Evolutionary conservation across 2,113 vertebrate genomes (phyloP), one percentile per base, ranked within the genome.

Genomic region (Spilogale gracilis): DNA sequence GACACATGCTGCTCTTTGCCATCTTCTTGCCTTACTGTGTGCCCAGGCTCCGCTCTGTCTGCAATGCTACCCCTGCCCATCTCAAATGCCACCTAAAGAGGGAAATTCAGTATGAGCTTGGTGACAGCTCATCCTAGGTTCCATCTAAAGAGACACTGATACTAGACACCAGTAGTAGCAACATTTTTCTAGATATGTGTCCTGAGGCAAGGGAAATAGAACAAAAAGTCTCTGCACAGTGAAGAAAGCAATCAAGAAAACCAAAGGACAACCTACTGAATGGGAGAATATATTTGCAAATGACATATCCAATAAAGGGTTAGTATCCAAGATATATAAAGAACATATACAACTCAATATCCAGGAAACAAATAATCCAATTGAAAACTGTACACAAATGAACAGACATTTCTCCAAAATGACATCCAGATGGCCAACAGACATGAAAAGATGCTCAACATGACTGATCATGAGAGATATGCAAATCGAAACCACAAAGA

Each of bases 1-100:
- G 32, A 71, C 0, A 0, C 8, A 0, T 0, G 43, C n/a, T 21
- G 25, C 0, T 78, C n/a, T 88, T 78, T 21, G 4, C 48, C 13
- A 2, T 38, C 27, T 63, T 78, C 38, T 27, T 50, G 30, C 10
- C 23, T 27, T 50, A 16, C 18, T 56, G 2, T 6, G 2, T 7
- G 38, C 20, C 21, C 0, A 27, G 1, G 2, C 27, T 60, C n/a
- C 10, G 74, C 20, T 69, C 25, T 17, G 1, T 5, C 91, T 30
- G 5, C 27, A 67, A 80, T 11, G 21, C 14, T 14, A 52, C 54
- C 6, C n/a, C 30, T 30, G 6, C 32, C 30, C 61, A 38, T 38
- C n/a, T 80, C 56, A 21, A 73, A 71, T 65, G 56, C 25, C 45
- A 91, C n/a, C 50, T 9, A 82, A 4, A 11, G 43, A 93, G 25